Evolutionary conservation across 1,140 invertebrate genomes (phyloP), one percentile per base, ranked within the genome.

Genomic region (Oryctes rhinoceros): DNA sequence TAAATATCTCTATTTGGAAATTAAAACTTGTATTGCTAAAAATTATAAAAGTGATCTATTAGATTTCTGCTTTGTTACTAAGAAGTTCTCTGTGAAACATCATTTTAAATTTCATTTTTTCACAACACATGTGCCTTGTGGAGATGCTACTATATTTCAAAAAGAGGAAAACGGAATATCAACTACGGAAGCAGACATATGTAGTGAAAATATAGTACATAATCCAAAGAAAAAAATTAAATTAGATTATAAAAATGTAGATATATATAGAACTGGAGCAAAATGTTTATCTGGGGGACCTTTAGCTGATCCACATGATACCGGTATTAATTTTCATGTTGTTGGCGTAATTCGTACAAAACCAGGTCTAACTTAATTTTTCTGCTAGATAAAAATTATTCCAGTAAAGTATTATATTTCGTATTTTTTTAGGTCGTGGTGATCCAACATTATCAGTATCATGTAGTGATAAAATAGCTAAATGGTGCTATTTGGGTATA

Each of bases 391-490:
- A 18, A 7, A 30, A 75, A 37, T 30, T 1, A 30, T 37, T 75
- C 20, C 4, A 37, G 5, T 75, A 75, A 30, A 30, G 24, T 30
- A 30, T 30, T 30, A 30, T 30, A 2, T 30, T 30, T 30, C 0
- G 24, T 30, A 30, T 30, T 30, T 30, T 59, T 83, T 39, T 78
- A 86, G 85, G 85, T 65, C 89, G 96, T 85, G 97, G 97, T 0
- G 94, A 97, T 86, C 93, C 93, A 65, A 98, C 97, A 1, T 85
- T 95, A 13, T 97, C 95, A 59, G 91, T 98, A 81, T 97, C 95
- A 1, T 98, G 97, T 88, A 98, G 96, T 87, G 97, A 99, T 88
- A 99, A 98, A 90, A 89, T 98, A 2, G 92, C 95, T 7, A 93
- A 93, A 80, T 99, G 97, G 97, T 93, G 94, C 86, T 88, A 95